These are phyloP conservation scores for Podarcis lilfordi DNA, from an alignment of 2,797 vertebrate species.

Conservation along the genomic window DNA sequence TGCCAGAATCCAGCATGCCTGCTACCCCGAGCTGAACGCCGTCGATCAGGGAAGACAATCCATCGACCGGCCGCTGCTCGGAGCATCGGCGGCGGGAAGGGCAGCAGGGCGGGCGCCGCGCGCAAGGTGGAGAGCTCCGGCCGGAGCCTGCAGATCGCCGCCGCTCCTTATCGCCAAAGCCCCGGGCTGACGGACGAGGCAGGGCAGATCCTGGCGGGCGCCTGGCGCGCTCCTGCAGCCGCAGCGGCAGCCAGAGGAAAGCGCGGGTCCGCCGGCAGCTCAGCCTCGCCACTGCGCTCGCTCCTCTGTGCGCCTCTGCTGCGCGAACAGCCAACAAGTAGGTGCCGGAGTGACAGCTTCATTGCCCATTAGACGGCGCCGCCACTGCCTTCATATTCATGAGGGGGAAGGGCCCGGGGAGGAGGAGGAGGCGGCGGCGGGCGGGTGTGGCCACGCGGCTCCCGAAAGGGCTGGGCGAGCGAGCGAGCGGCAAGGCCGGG, in stretches of 20 bases:
- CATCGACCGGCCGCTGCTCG: slow-evolving; percentile 81
- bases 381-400: slow-evolving; percentile 74
- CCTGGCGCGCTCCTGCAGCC: slow-evolving; percentile 26
- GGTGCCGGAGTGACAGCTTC: slow-evolving; percentile 75
- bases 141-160: slow-evolving; percentile 7
- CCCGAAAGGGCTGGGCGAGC: slow-evolving; percentile 61
- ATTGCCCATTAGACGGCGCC: slow-evolving; percentile 70
- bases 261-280: slow-evolving; percentile 31
- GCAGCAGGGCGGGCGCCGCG: neutral
- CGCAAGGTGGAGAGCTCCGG: neutral
- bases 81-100: slow-evolving; percentile 70
- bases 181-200: slow-evolving; percentile 38
- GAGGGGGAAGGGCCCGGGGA: slow-evolving; percentile 65
- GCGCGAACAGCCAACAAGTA: slow-evolving; percentile 73
- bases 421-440: slow-evolving; percentile 38
- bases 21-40: slow-evolving; percentile 66
- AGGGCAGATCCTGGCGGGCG: slow-evolving; percentile 26
- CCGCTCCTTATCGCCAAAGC: slow-evolving; percentile 29
- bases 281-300: slow-evolving; percentile 63
- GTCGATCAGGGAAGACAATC: slow-evolving; percentile 74
- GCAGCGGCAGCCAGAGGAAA: slow-evolving; percentile 18
- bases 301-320: slow-evolving; percentile 61
- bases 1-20: slow-evolving; percentile 84
- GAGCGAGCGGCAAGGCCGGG: neutral
- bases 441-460: slow-evolving; percentile 66